phyloP scores from a whole-genome alignment of 2,113 vertebrate species.

The Desmodus rotundus region DNA sequence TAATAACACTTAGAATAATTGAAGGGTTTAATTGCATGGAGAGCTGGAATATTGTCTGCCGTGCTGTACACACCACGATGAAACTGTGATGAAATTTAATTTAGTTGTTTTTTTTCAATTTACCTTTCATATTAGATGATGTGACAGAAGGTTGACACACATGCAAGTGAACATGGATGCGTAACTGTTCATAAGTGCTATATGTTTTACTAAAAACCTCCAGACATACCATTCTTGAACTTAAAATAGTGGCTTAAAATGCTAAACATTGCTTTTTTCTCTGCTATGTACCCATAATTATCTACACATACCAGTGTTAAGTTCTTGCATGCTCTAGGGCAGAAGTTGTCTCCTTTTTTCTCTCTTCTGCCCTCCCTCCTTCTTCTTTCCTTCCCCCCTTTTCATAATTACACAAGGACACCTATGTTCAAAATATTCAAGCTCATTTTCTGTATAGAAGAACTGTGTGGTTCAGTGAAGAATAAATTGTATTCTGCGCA shows the following conservation, averaged over 20 bases:
- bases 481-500: not conserved
- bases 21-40: constrained; percentile 45
- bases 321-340: not conserved
- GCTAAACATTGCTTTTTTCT: not conserved
- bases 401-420: not conserved
- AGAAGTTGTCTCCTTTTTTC: too few relatives aligned
- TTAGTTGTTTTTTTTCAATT: constrained; percentile 27
- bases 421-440: constrained; percentile 60
- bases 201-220: not conserved
- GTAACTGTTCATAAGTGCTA: not conserved
- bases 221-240: not conserved
- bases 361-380: rapidly evolving
- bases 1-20: constrained; percentile 58
- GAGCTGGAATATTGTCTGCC: not conserved
- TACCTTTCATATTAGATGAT: not conserved
- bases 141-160: not conserved
- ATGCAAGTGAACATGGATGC: not conserved
- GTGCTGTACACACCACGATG: not conserved
- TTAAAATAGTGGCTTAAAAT: not conserved
- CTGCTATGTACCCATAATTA: not conserved
- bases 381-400: rapidly evolving
- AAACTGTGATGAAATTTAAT: constrained; percentile 6
- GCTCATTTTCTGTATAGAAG: not conserved
- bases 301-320: too few relatives aligned
- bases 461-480: not conserved